Conservation (phyloP, 2,113 vertebrate species). For the Nannobrachium achirus region DNA sequence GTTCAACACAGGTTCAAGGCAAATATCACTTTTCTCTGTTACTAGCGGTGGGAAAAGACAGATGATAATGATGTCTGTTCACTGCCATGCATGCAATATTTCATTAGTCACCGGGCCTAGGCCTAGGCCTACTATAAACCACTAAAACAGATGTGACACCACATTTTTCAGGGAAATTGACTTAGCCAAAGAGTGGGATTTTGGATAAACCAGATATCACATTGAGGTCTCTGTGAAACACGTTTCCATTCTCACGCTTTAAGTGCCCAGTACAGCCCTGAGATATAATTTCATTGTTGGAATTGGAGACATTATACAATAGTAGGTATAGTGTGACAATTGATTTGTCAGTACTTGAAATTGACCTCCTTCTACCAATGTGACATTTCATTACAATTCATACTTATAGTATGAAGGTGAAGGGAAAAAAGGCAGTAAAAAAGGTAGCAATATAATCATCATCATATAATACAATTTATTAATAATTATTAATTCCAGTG, state of each 20-base stretch:
- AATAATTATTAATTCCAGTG: no score
- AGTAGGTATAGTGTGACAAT: neutral
- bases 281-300: conserved; percentile 27
- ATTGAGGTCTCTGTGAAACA: conserved; percentile 34
- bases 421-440: no score
- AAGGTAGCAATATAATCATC: no score
- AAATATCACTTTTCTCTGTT: neutral
- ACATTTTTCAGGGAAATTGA: conserved; percentile 28
- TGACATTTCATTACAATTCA: no score
- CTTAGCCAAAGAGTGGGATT: conserved; percentile 41
- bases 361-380: neutral
- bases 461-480: no score
- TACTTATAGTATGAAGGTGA: no score
- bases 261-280: conserved; percentile 6
- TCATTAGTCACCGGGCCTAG: conserved; percentile 43
- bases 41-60: neutral
- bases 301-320: neutral
- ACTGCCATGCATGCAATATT: conserved; percentile 18
- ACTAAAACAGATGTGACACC: conserved; percentile 60
- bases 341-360: conserved; percentile 8
- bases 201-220: conserved; percentile 41
- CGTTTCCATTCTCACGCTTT: conserved; percentile 41
- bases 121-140: conserved; percentile 36
- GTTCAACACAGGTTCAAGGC: neutral
- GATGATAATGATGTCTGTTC: conserved; percentile 16